phyloP scores from a whole-genome alignment of 2,888 invertebrate species.

The Callyntrura guangdongensis region DNA sequence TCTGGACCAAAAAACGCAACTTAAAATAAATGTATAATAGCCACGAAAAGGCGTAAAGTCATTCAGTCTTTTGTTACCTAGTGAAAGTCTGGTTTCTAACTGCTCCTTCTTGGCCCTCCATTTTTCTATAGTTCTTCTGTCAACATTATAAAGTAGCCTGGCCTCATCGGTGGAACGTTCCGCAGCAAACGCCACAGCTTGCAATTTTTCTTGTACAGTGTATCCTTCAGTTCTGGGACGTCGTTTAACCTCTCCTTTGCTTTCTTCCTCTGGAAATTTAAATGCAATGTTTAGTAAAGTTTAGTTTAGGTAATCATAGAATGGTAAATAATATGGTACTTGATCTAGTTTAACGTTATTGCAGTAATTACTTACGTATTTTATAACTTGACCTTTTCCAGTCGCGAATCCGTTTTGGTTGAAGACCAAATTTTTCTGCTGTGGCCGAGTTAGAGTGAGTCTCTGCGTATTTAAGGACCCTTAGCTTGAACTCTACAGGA shows the following conservation, averaged over 20 bases:
- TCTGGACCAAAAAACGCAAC: too few relatives aligned
- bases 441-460: constrained; percentile 52
- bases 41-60: background rate
- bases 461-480: constrained; percentile 56
- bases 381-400: constrained; percentile 48
- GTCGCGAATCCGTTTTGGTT: constrained; percentile 44
- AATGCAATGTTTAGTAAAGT: too few relatives aligned
- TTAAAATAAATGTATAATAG: too few relatives aligned
- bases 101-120: constrained; percentile 69
- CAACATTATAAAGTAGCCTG: constrained; percentile 63
- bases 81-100: constrained; percentile 25
- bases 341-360: background rate
- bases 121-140: constrained; percentile 64
- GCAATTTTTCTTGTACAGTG: constrained; percentile 69
- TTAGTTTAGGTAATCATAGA: too few relatives aligned
- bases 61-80: background rate
- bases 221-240: constrained; percentile 54
- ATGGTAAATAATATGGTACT: too few relatives aligned
- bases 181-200: constrained; percentile 55
- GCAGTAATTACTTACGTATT: constrained; percentile 33
- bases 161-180: constrained; percentile 66
- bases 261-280: constrained; percentile 44
- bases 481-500: constrained; percentile 52
- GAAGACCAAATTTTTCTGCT: constrained; percentile 57
- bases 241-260: constrained; percentile 19